Evolutionary conservation across 2,797 vertebrate species (phyloP).

Genomic region (Molossus molossus): DNA sequence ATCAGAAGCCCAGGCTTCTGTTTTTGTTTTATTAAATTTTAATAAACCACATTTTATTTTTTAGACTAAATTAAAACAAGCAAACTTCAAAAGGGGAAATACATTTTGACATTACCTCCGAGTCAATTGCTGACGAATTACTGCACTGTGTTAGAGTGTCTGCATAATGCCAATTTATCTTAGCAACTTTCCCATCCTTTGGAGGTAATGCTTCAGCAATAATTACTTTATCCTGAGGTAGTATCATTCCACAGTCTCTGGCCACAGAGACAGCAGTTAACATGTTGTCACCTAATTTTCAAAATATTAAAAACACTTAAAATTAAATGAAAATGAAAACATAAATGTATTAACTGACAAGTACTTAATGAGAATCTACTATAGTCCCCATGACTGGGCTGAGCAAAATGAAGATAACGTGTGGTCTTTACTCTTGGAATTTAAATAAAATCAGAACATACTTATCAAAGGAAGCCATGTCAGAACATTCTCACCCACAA

Average conservation of each 20-base stretch:
- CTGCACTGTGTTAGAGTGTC: slow-evolving; percentile 92
- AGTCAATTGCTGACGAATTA: slow-evolving; percentile 89
- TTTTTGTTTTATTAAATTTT: slow-evolving; percentile 38
- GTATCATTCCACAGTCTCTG: slow-evolving; percentile 99
- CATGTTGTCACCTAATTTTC: slow-evolving; percentile 96
- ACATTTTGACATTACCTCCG: slow-evolving; percentile 91
- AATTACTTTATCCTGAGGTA: slow-evolving; percentile 96
- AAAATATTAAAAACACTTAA: slow-evolving; percentile 71
- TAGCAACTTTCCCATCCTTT: slow-evolving; percentile 96
- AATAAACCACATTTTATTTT: background rate
- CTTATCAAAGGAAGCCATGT: slow-evolving; percentile 11
- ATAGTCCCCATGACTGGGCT: background rate
- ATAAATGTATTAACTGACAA: background rate
- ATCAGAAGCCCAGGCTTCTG: background rate
- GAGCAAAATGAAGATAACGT: background rate
- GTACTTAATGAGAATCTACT: background rate
- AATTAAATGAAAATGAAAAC: slow-evolving; percentile 64
- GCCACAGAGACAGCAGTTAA: slow-evolving; percentile 99
- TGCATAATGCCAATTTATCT: slow-evolving; percentile 98
- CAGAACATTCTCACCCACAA: background rate
- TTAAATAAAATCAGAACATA: slow-evolving; percentile 31
- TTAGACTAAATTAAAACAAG: slow-evolving; percentile 64
- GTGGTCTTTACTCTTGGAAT: background rate
- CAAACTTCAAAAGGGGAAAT: slow-evolving; percentile 54
- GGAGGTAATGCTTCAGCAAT: slow-evolving; percentile 97